Evolutionary conservation across 2,888 invertebrate species (phyloP), one percentile per base, ranked within the genome.

Genomic region (Barypeithes pellucidus): DNA sequence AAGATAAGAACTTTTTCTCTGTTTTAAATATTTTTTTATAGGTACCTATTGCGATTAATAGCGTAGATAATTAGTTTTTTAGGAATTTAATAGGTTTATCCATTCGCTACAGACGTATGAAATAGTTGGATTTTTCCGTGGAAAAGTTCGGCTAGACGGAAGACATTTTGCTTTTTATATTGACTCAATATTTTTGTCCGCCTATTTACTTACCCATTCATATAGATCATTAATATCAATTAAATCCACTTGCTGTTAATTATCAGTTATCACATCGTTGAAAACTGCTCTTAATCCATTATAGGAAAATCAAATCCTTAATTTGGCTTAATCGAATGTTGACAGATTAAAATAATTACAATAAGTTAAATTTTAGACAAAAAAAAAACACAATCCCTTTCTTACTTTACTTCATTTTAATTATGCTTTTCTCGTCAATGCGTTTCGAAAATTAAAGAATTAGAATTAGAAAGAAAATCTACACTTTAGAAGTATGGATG

Each of bases 251-350:
- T 66, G 39, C 2, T 33, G 39, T n/a, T 47, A 50, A 41, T 65
- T 52, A 22, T 9, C 24, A 50, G 24, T 65, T 52, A 22, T 9
- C 24, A 66, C 66, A 41, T 66, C 36, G 65, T 24, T 52, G 54
- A 54, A 16, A 33, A 52, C 18, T 39, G 54, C 16, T 54, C 16
- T 57, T 29, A 45, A 45, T 61, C 29, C 8, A 45, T 41, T 61
- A 61, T 9, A 12, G 24, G 9, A 14, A 65, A 67, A 67, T 67
- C 67, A 67, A 33, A 59, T 54, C 59, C 36, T 43, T 66, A 54
- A 65, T 65, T 52, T 18, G 20, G 3, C n/a, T 24, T 36, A 66
- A 66, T 66, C 43, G 41, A 62, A 18, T 14, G n/a, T 24, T 61
- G 39, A 52, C 54, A 18, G 41, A 22, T 39, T 24, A 54, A 47